Conservation (phyloP, 2,888 invertebrate species). For the Panopea generosa region DNA sequence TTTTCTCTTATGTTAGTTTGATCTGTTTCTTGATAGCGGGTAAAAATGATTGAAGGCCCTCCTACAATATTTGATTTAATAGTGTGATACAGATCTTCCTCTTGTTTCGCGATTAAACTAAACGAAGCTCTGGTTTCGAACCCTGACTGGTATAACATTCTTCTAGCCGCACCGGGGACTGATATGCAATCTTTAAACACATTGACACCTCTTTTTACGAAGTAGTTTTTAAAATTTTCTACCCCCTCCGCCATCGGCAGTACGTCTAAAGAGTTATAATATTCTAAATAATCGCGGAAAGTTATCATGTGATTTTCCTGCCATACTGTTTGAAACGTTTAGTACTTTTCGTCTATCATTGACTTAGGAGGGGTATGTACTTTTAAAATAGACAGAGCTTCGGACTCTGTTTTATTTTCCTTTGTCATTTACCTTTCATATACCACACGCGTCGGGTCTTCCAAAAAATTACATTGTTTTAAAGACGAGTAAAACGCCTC, state of each 20-base stretch:
- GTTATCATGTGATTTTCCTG: constrained; percentile 3
- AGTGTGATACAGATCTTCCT: neutral
- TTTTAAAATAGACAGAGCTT: constrained; percentile 11
- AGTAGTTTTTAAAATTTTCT: constrained; percentile 1
- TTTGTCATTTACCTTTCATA: constrained; percentile 2
- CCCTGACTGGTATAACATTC: constrained; percentile 14
- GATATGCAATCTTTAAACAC: constrained; percentile 15
- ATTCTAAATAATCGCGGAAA: constrained; percentile 12
- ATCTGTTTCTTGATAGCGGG: neutral
- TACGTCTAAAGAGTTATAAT: constrained; percentile 16
- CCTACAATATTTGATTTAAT: neutral
- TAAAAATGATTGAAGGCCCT: neutral
- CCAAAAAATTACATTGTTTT: constrained; percentile 12
- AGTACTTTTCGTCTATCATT: constrained; percentile 2
- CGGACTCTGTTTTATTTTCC: constrained; percentile 7
- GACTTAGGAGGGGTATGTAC: neutral
- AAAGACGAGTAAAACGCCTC: constrained; percentile 13
- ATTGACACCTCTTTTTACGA: neutral
- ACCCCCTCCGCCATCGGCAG: constrained; percentile 2
- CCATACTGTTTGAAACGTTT: neutral
- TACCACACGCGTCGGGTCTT: neutral
- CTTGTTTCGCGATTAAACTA: neutral
- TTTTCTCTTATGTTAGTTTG: neutral
- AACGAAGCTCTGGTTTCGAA: neutral
- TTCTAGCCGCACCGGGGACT: constrained; percentile 15